These are phyloP conservation scores for Mesorhabditis belari DNA, from an alignment of 2,888 invertebrate genomes.

Conservation along the genomic window DNA sequence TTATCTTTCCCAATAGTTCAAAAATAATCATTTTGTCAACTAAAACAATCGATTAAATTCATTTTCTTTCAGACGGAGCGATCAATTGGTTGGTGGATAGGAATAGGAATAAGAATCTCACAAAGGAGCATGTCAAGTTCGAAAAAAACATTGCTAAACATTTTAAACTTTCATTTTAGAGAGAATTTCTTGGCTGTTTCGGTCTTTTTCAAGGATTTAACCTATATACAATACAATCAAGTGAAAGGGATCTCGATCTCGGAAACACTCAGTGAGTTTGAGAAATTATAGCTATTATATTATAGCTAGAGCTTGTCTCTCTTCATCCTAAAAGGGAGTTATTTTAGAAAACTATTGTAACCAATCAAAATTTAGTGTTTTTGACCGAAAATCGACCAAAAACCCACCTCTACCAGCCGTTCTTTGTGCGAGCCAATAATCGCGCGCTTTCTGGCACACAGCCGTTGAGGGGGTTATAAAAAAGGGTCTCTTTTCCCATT, in stretches of 20 bases:
- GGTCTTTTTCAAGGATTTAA: constrained; percentile 40
- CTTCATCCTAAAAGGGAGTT: too few relatives aligned
- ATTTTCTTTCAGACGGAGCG: constrained; percentile 14
- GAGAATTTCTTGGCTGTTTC: constrained; percentile 35
- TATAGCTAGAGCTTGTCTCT: too few relatives aligned
- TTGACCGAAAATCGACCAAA: background rate
- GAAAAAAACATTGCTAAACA: background rate
- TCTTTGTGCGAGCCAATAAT: background rate
- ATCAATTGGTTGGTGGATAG: constrained; percentile 23
- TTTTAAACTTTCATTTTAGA: constrained; percentile 4
- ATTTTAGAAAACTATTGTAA: too few relatives aligned
- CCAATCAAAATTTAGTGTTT: too few relatives aligned
- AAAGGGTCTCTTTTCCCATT: background rate
- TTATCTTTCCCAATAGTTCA: too few relatives aligned
- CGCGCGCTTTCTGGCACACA: background rate
- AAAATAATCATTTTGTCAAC: too few relatives aligned
- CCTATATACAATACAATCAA: constrained; percentile 44
- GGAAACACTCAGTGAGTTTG: constrained; percentile 21
- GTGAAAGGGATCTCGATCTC: constrained; percentile 33
- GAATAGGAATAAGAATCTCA: constrained; percentile 22
- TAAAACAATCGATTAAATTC: too few relatives aligned
- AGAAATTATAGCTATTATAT: too few relatives aligned
- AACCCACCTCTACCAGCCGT: background rate
- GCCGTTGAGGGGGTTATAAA: background rate
- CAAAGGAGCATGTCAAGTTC: constrained; percentile 19